Evolutionary conservation across 2,113 vertebrate species (phyloP), one percentile per base, ranked within the genome.

Genomic region (Erpornis zantholeuca): DNA sequence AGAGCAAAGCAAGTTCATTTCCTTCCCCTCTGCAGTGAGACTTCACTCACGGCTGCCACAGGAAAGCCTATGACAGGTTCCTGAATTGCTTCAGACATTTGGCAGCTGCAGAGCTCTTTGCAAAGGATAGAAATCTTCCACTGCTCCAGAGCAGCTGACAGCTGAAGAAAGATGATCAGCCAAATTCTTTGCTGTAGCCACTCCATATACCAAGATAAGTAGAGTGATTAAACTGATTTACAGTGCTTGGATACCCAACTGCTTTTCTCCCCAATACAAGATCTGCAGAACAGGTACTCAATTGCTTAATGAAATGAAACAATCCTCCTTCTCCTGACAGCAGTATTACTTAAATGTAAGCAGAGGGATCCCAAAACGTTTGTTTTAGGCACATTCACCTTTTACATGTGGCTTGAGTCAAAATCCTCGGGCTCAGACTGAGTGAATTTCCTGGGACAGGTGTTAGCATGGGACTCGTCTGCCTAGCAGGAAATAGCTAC

Each of bases 1-100:
- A 92, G 57, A 94, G 82, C 87, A 88, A 89, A 77, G 63, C 57
- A 77, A 86, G 77, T 87, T 93, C 90, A 87, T 78, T 85, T 97
- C 66, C 73, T 80, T 95, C 38, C 44, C 31, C 63, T 95, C 78
- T 56, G 66, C 64, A 76, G 90, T 1, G 3, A 91, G 72, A 18
- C 66, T 93, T 96, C 88, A 84, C 72, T 95, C 92, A 86, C 0
- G 2, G 18, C 64, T 90, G 73, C 79, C 90, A 89, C 59, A 79
- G 33, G 59, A 94, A 94, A 79, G 54, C 52, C 82, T 11, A 1
- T 60, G 85, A 92, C 75, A 86, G 64, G 60, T 92, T 79, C 59
- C 72, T 68, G 69, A 92, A 96, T 95, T 90, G 57, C 89, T 92
- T 73, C 40, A 73, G 92, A 64, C 24, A 0, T 63, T 70, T 3